Conservation (phyloP, 2,797 vertebrate species). For the Coracias cyanogaster region DNA sequence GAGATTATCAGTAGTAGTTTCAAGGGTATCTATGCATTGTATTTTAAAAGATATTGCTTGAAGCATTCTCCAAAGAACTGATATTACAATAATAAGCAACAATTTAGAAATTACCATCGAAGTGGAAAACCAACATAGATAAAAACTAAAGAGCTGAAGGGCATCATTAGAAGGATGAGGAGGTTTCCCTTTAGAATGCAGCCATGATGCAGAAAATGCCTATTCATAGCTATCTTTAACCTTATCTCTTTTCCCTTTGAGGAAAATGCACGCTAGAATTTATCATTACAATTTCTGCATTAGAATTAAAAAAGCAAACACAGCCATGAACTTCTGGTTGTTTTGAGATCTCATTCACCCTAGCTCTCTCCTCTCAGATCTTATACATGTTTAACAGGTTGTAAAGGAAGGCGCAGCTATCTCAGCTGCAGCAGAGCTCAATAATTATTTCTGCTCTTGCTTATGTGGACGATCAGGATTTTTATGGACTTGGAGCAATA, state of each 20-base stretch:
- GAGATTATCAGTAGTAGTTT: background rate
- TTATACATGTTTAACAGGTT: background rate
- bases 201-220: background rate
- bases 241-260: background rate
- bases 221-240: conserved; percentile 5
- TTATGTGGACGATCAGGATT: background rate
- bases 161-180: background rate
- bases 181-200: background rate
- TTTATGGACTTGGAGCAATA: background rate
- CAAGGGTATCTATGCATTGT: background rate
- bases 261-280: background rate
- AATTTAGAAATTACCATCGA: conserved; percentile 41
- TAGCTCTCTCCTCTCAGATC: background rate
- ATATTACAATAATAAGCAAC: conserved; percentile 40
- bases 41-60: conserved; percentile 33
- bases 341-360: fast-evolving
- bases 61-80: background rate
- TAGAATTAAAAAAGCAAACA: conserved; percentile 30
- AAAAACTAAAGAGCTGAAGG: conserved; percentile 27
- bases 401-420: background rate
- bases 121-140: conserved; percentile 43
- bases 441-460: background rate
- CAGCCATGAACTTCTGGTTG: background rate
- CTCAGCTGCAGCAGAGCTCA: background rate
- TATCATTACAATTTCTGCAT: background rate